Evolutionary conservation across 37 sponge, comb jelly and placozoan species (phyloP).

Genomic region (Chondrilla cf. caribensis): DNA sequence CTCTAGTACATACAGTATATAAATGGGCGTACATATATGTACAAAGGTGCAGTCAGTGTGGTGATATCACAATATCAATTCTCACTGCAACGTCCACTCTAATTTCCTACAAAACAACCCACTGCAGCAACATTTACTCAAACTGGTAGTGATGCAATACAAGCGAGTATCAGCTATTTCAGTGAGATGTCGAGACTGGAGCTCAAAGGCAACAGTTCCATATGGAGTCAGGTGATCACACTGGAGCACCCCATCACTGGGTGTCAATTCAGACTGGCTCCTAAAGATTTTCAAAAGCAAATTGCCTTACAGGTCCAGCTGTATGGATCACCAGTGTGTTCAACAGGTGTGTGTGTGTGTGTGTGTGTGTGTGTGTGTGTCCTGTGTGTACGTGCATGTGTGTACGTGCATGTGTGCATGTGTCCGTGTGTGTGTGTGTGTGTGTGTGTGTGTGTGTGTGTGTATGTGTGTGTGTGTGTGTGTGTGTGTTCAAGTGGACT

Average conservation of each 20-base stretch:
- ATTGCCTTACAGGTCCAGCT: constrained; percentile 14
- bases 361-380: too few relatives aligned
- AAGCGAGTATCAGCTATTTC: background rate
- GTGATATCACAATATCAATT: background rate
- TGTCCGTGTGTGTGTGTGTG: too few relatives aligned
- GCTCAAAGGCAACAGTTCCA: background rate
- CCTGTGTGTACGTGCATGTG: too few relatives aligned
- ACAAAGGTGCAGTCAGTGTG: background rate
- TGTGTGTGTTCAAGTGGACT: too few relatives aligned
- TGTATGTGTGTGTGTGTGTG: background rate
- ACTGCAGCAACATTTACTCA: background rate
- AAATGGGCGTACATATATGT: background rate
- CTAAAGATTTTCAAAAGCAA: background rate
- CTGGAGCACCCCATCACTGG: background rate
- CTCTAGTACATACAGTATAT: constrained; percentile 45
- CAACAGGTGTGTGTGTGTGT: too few relatives aligned
- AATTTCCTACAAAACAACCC: background rate
- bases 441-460: too few relatives aligned
- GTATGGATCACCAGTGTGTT: background rate
- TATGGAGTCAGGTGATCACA: background rate
- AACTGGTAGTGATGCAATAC: background rate
- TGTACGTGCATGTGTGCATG: too few relatives aligned
- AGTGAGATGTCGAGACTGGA: background rate
- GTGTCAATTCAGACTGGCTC: background rate
- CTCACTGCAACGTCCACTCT: background rate